phyloP scores from a whole-genome alignment of 2,797 vertebrate species.

The Muraenolepis orangiensis region DNA sequence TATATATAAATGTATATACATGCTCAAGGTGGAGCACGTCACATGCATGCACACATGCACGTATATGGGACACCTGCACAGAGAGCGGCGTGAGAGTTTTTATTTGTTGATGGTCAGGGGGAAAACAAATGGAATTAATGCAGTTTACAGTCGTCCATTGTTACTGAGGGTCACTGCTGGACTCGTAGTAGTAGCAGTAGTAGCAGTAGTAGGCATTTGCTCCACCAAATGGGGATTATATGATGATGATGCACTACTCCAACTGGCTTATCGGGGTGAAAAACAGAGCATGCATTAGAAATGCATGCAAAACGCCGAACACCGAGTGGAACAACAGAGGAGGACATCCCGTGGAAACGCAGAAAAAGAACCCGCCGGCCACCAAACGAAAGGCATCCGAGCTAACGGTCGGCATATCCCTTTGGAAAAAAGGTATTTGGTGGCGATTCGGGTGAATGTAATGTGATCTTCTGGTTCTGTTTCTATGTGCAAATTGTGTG shows the following conservation, averaged over 20 bases:
- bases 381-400: slow-evolving; percentile 43
- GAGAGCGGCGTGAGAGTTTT: slow-evolving; percentile 28
- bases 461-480: neutral
- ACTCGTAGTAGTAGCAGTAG: too few relatives aligned
- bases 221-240: slow-evolving; percentile 33
- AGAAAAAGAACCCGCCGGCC: neutral
- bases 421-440: slow-evolving; percentile 66
- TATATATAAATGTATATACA: too few relatives aligned
- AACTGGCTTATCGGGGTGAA: slow-evolving; percentile 70
- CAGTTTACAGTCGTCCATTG: slow-evolving; percentile 15
- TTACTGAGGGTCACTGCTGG: slow-evolving; percentile 12
- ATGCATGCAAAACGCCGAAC: slow-evolving; percentile 54
- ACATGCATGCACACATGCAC: neutral
- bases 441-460: neutral
- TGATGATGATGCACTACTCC: slow-evolving; percentile 68
- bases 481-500: slow-evolving; percentile 7
- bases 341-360: slow-evolving; percentile 23
- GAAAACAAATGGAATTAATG: slow-evolving; percentile 15
- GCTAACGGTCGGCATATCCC: slow-evolving; percentile 35
- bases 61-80: neutral
- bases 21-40: neutral
- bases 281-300: slow-evolving; percentile 65
- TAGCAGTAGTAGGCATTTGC: slow-evolving; percentile 17
- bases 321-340: slow-evolving; percentile 51
- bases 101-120: slow-evolving; percentile 27